Percentiles rank a stretch among this genome's conserved stretches.
These are phyloP conservation scores for Iphiclides podalirius DNA, from an alignment of 2,888 invertebrate genomes.

Conservation along the genomic window DNA sequence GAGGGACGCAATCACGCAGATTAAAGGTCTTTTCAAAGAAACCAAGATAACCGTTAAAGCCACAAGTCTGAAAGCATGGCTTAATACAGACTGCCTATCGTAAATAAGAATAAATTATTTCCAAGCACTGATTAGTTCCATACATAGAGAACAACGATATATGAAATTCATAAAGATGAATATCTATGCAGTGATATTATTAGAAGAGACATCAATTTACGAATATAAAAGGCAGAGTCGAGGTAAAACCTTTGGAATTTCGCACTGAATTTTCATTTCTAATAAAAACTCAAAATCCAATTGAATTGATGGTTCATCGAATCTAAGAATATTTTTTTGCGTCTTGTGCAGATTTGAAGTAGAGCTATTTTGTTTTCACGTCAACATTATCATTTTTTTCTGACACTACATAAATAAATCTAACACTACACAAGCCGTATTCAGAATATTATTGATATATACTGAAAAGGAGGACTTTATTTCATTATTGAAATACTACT, in stretches of 20 bases:
- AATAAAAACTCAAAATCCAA: not conserved
- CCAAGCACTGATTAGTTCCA: slow-evolving; percentile 14
- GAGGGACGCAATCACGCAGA: slow-evolving; percentile 52
- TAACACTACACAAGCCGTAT: too few relatives aligned
- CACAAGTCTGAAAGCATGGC: slow-evolving; percentile 25
- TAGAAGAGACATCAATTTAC: not conserved
- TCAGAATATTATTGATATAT: too few relatives aligned
- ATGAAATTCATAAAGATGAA: not conserved
- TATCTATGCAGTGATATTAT: not conserved
- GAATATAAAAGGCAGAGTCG: not conserved
- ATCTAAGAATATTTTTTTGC: too few relatives aligned
- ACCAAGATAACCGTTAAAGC: slow-evolving; percentile 32
- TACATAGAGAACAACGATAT: not conserved
- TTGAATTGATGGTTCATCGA: not conserved
- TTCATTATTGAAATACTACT: too few relatives aligned
- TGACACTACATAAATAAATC: not conserved
- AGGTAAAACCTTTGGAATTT: not conserved
- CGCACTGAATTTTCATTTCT: not conserved
- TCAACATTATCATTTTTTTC: too few relatives aligned
- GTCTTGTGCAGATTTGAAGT: too few relatives aligned
- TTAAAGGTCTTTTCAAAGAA: slow-evolving; percentile 49
- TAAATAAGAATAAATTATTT: slow-evolving; percentile 26
- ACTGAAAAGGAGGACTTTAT: too few relatives aligned
- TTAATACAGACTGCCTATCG: slow-evolving; percentile 19
- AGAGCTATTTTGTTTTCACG: too few relatives aligned